Conservation (phyloP, 2,797 vertebrate species). For the Limnodromus scolopaceus region DNA sequence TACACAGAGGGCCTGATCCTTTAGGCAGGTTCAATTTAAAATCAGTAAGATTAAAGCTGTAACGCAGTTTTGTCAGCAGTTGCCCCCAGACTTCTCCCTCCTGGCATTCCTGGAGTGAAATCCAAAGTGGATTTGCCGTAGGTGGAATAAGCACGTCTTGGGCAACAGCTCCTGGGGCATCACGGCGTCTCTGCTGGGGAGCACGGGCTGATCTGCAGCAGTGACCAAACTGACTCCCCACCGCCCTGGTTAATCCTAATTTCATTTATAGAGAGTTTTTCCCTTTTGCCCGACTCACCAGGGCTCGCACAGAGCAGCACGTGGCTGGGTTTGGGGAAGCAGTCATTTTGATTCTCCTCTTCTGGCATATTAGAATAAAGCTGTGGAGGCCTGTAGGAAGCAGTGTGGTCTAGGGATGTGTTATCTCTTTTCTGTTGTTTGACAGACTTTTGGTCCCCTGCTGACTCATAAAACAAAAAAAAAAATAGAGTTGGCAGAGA, state of each 20-base stretch:
- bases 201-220: neutral
- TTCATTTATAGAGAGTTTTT: neutral
- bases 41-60: neutral
- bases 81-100: neutral
- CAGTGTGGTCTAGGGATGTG: neutral
- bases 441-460: conserved; percentile 41
- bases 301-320: neutral
- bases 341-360: neutral
- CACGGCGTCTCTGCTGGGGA: neutral
- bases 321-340: neutral
- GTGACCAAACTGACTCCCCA: neutral
- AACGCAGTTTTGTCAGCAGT: neutral
- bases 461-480: conserved; percentile 54
- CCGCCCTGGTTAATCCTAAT: neutral
- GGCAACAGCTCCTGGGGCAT: neutral
- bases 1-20: neutral
- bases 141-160: neutral
- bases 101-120: neutral
- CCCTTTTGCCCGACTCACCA: neutral
- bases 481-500: conserved; percentile 32
- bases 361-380: neutral
- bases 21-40: neutral
- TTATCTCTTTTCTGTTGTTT: conserved; percentile 50
- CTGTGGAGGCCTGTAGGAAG: neutral
- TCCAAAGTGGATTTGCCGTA: neutral